A percentile compares a stretch with the other conserved stretches of the same genome.
Evolutionary conservation across 2,113 vertebrate genomes (phyloP).

Genomic region (Heliornis fulica): DNA sequence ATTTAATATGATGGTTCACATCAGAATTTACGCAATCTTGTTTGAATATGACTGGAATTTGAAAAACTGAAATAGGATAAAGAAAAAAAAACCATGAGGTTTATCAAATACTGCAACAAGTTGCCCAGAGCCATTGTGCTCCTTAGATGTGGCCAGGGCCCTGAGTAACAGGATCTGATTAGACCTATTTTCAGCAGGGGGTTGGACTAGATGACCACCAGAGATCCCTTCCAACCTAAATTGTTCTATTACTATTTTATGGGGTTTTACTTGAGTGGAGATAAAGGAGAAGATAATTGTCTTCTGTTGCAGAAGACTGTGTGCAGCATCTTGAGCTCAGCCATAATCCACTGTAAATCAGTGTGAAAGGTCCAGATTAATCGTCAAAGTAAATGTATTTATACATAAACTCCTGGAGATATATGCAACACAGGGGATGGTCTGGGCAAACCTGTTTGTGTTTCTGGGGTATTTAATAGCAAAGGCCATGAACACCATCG

Average conservation of each 20-base stretch:
- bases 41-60: not conserved
- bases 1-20: not conserved
- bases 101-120: not conserved
- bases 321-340: not conserved
- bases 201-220: not conserved
- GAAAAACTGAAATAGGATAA: not conserved
- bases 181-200: not conserved
- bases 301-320: not conserved
- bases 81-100: not conserved
- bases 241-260: not conserved
- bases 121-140: not conserved
- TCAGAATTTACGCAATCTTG: not conserved
- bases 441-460: not conserved
- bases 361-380: not conserved
- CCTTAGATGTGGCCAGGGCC: not conserved
- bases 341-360: not conserved
- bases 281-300: not conserved
- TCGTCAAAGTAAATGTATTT: not conserved
- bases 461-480: not conserved
- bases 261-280: not conserved
- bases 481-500: not conserved
- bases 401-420: not conserved
- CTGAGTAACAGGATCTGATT: not conserved
- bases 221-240: not conserved
- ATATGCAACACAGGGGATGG: not conserved